Conservation (phyloP, 2,888 invertebrate genomes). For the Deladenus siricidicola region DNA sequence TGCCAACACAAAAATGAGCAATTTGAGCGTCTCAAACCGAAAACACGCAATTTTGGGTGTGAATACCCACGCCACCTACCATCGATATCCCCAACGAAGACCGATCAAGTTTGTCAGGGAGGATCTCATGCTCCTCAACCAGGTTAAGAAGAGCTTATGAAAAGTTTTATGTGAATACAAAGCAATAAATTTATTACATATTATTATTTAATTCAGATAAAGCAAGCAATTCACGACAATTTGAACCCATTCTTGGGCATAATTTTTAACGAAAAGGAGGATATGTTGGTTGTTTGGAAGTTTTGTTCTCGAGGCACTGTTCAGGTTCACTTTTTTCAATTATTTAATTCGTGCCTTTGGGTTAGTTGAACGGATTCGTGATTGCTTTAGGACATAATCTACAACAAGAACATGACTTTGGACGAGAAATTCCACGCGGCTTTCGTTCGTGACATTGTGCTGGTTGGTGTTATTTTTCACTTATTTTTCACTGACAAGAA, state of each 20-base stretch:
- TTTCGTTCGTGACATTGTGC: slow-evolving; percentile 35
- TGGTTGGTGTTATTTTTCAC: too few relatives aligned
- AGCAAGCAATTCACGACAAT: slow-evolving; percentile 89
- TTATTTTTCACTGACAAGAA: too few relatives aligned
- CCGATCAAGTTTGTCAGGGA: slow-evolving; percentile 30
- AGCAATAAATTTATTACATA: neutral
- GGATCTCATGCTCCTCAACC: slow-evolving; percentile 26
- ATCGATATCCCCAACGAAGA: slow-evolving; percentile 28
- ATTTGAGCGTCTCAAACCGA: slow-evolving; percentile 28
- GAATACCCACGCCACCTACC: slow-evolving; percentile 33
- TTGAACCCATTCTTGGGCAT: slow-evolving; percentile 90
- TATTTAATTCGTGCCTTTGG: neutral
- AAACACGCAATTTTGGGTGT: slow-evolving; percentile 47
- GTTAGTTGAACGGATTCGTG: neutral
- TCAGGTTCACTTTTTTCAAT: slow-evolving; percentile 10
- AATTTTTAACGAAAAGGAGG: slow-evolving; percentile 49
- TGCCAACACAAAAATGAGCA: slow-evolving; percentile 33
- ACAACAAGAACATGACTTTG: slow-evolving; percentile 31
- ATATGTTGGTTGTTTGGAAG: slow-evolving; percentile 48
- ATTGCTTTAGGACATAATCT: slow-evolving; percentile 31
- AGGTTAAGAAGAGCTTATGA: neutral
- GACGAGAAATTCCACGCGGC: slow-evolving; percentile 38
- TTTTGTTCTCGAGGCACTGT: slow-evolving; percentile 44
- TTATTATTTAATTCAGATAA: slow-evolving; percentile 58
- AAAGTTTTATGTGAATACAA: neutral